A percentile compares a stretch with the other conserved stretches of the same genome.
These are phyloP conservation scores for Xyrichtys novacula DNA, from an alignment of 2,797 vertebrate genomes.

Conservation along the genomic window DNA sequence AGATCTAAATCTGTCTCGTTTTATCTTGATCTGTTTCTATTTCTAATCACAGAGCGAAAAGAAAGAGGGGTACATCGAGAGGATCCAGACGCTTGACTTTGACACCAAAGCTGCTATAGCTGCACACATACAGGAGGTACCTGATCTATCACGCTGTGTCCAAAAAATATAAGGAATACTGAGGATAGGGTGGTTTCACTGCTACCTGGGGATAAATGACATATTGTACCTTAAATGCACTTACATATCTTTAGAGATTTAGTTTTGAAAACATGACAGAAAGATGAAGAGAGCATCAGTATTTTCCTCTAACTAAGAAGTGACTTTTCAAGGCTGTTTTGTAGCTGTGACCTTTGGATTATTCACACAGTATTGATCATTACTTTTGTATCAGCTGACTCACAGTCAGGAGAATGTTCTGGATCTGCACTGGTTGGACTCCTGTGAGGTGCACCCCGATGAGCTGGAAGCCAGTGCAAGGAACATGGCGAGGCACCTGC, in stretches of 20 bases:
- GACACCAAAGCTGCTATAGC: constrained; percentile 95
- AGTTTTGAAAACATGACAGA: no score
- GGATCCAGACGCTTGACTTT: constrained; percentile 94
- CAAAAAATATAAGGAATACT: background rate
- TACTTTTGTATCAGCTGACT: constrained; percentile 84
- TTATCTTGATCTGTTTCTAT: constrained; percentile 17
- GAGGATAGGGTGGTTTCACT: background rate
- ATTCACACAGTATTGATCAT: background rate
- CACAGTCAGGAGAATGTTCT: constrained; percentile 94
- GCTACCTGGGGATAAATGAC: background rate
- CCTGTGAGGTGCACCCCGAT: constrained; percentile 86
- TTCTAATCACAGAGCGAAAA: constrained; percentile 90
- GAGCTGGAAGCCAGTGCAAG: constrained; percentile 88
- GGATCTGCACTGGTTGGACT: constrained; percentile 94
- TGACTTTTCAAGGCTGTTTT: no score
- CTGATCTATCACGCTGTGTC: constrained; percentile 1
- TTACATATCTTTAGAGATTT: no score
- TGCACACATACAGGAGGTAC: constrained; percentile 96
- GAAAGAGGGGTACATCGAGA: constrained; percentile 96
- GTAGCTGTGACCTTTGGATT: background rate
- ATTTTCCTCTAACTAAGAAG: background rate
- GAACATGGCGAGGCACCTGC: constrained; percentile 89
- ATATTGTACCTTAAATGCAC: background rate
- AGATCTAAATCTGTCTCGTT: constrained; percentile 7
- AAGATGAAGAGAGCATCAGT: no score